Base-by-base conservation (phyloP, 2,797 vertebrate genomes). In the Scleropages formosus region DNA sequence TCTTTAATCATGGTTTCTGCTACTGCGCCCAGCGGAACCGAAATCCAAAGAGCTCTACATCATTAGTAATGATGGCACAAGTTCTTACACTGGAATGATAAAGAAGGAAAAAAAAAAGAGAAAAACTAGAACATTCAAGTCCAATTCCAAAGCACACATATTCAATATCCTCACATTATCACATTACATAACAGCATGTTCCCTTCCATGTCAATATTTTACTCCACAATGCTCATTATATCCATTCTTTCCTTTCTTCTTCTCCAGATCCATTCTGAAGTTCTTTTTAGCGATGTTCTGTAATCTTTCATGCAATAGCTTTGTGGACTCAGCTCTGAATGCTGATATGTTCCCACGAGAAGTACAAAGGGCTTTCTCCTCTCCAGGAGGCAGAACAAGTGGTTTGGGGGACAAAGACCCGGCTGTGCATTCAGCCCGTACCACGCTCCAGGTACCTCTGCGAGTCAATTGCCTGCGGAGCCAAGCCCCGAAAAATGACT, bases 391-490 rank as follows among this genome's bases (percentile, higher is more conserved):
- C 22, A 27, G 26, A 27, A 53, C 24, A n/a, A 26, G 64, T 39
- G 4, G 4, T 31, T 18, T 65, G 10, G 66, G 62, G 24, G 51
- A 3, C 31, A 49, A 12, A 31, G 20, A 6, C 20, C 65, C 75
- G 15, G 51, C 26, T 70, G 39, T 31, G 16, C 39, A 62, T 61
- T 75, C 65, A 70, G 65, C 56, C 60, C 47, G 64, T 22, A 64
- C 10, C 3, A 65, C 22, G 20, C 73, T 58, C 26, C 26, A 13
- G 47, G 59, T 24, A 46, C 46, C 44, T 62, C 22, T 47, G 46
- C 24, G 70, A 70, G 58, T 68, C 66, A 49, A 76, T 70, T 62
- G 68, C 53, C n/a, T 27, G 27, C 64, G 59, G 67, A 76, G 39
- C n/a, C 22, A 8, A 61, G 53, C 18, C 44, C 22, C 62, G 75